Conservation (phyloP, 2,113 vertebrate species). For the Pampusana beccarii region DNA sequence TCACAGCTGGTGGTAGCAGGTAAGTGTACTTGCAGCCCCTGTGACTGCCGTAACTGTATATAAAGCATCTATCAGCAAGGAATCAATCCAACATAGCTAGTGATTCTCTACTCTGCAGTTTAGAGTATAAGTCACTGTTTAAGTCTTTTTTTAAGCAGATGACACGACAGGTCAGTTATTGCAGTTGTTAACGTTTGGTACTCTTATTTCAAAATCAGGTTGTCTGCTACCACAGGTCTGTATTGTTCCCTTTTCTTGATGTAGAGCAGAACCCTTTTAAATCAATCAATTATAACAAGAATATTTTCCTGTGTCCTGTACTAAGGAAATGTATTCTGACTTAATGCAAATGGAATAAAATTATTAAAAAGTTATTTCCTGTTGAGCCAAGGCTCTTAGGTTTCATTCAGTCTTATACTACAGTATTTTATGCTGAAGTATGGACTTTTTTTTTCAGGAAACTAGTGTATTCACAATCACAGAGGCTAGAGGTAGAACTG, state of each 20-base stretch:
- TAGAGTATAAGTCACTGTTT: neutral
- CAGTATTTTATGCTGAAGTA: neutral
- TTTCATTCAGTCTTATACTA: neutral
- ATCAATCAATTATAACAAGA: neutral
- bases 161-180: neutral
- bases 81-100: neutral
- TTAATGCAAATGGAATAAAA: slow-evolving; percentile 37
- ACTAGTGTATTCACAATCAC: neutral
- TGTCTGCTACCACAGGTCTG: neutral
- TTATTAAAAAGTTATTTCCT: slow-evolving; percentile 40
- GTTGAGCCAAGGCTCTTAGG: neutral
- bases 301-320: neutral
- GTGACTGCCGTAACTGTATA: neutral
- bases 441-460: neutral
- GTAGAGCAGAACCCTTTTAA: neutral
- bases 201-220: neutral
- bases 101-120: neutral
- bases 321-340: slow-evolving; percentile 27
- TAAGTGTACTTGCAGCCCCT: neutral
- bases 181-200: neutral
- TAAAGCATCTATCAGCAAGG: neutral
- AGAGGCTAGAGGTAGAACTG: neutral
- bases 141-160: neutral
- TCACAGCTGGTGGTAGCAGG: neutral
- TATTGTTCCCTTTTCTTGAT: neutral